Evolutionary conservation across 2,113 vertebrate genomes (phyloP).

Genomic region (Alosa alosa): DNA sequence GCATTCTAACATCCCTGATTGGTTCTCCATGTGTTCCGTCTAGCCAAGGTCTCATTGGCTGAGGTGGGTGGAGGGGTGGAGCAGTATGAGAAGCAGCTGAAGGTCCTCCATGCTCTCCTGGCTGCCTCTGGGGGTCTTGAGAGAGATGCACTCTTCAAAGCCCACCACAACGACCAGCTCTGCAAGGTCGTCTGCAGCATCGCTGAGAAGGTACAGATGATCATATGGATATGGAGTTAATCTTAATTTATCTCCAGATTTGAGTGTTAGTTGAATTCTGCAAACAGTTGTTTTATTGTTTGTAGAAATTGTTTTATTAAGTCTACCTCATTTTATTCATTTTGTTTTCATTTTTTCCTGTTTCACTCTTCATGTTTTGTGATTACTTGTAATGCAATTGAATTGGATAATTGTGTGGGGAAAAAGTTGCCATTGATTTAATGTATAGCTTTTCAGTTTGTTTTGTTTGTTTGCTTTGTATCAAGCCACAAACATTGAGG

Average conservation of each 20-base stretch:
- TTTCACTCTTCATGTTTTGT: not conserved
- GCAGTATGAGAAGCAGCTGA: slow-evolving; percentile 69
- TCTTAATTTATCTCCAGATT: too few relatives aligned
- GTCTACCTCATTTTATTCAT: not conserved
- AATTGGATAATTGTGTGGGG: not conserved
- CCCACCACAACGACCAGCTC: slow-evolving; percentile 58
- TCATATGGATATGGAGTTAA: not conserved
- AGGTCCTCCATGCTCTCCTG: slow-evolving; percentile 58
- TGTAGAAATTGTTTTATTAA: not conserved
- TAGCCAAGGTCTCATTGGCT: slow-evolving; percentile 42
- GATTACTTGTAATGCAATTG: not conserved
- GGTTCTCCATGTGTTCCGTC: not conserved
- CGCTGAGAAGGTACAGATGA: slow-evolving; percentile 62
- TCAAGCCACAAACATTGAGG: too few relatives aligned
- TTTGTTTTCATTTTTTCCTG: not conserved
- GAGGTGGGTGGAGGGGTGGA: slow-evolving; percentile 50
- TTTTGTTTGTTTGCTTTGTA: too few relatives aligned
- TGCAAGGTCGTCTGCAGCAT: slow-evolving; percentile 62
- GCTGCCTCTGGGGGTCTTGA: slow-evolving; percentile 58
- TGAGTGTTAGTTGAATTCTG: not conserved
- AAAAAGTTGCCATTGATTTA: not conserved
- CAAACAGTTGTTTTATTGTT: not conserved
- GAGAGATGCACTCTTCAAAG: slow-evolving; percentile 67
- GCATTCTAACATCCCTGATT: not conserved
- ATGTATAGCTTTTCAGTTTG: not conserved